phyloP scores from a whole-genome alignment of 1,140 invertebrate genomes.

The Zaprionus camerounensis region DNA sequence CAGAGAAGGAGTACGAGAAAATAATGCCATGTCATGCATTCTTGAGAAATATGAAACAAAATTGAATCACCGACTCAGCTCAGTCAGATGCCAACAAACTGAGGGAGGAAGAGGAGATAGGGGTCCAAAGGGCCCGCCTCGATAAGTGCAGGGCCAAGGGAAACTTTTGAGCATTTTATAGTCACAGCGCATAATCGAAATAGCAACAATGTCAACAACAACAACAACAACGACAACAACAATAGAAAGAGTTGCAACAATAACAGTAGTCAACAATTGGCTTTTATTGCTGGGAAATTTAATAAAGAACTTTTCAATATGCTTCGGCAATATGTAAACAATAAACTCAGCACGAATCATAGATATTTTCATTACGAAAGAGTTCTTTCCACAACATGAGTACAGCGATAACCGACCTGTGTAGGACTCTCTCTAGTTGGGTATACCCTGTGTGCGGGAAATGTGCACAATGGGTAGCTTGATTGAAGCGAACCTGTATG shows the following conservation, averaged over 20 bases:
- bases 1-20: constrained; percentile 13
- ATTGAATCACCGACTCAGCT: constrained; percentile 46
- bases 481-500: no score
- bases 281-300: constrained; percentile 71
- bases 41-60: constrained; percentile 46
- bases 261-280: constrained; percentile 55
- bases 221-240: constrained; percentile 17
- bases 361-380: constrained; percentile 68
- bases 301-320: constrained; percentile 77
- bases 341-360: constrained; percentile 62
- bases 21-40: constrained; percentile 33
- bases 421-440: background rate
- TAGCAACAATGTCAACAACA: constrained; percentile 35
- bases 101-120: background rate
- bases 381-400: constrained; percentile 15
- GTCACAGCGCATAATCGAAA: constrained; percentile 46
- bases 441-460: background rate
- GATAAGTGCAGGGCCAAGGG: constrained; percentile 6
- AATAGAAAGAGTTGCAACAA: constrained; percentile 6
- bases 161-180: constrained; percentile 58
- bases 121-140: background rate
- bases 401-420: constrained; percentile 4
- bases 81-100: constrained; percentile 24
- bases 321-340: constrained; percentile 70
- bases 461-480: background rate